These are phyloP conservation scores for Pampus argenteus DNA, from an alignment of 2,797 vertebrate genomes.

Conservation along the genomic window DNA sequence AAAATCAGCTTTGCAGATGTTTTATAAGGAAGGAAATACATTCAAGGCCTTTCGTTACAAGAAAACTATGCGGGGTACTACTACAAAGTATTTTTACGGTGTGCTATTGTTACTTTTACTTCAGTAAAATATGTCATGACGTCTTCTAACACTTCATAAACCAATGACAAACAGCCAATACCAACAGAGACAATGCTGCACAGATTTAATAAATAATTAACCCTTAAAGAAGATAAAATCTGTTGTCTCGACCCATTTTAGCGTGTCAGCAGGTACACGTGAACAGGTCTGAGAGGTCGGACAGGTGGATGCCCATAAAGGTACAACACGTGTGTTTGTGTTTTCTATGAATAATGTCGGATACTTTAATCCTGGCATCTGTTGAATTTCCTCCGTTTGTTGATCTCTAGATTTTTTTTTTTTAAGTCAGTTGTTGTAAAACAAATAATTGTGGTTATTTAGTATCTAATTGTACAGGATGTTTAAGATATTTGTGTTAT, in stretches of 20 bases:
- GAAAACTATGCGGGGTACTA: not conserved
- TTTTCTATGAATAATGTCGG: not conserved
- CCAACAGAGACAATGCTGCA: not conserved
- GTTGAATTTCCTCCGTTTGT: slow-evolving; percentile 8
- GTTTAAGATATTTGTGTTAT: slow-evolving; percentile 65
- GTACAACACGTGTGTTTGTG: not conserved
- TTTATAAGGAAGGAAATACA: not conserved
- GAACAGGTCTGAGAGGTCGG: slow-evolving; percentile 12
- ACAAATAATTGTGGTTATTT: slow-evolving; percentile 4
- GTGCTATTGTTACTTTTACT: not conserved
- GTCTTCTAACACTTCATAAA: not conserved
- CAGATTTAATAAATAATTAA: not conserved
- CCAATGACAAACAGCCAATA: not conserved
- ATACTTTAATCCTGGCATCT: slow-evolving; percentile 26
- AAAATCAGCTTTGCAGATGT: not conserved
- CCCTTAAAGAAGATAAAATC: slow-evolving; percentile 4
- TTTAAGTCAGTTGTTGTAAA: slow-evolving; percentile 25
- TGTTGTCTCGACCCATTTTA: not conserved
- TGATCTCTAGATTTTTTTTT: slow-evolving; percentile 38
- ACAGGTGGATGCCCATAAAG: slow-evolving; percentile 20
- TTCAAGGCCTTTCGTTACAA: not conserved
- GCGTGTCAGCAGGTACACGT: not conserved
- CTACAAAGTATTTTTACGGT: not conserved
- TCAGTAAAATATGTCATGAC: no score
- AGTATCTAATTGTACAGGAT: slow-evolving; percentile 60